Base-by-base conservation (phyloP, 2,113 vertebrate genomes). In the Oreocharis arfaki region DNA sequence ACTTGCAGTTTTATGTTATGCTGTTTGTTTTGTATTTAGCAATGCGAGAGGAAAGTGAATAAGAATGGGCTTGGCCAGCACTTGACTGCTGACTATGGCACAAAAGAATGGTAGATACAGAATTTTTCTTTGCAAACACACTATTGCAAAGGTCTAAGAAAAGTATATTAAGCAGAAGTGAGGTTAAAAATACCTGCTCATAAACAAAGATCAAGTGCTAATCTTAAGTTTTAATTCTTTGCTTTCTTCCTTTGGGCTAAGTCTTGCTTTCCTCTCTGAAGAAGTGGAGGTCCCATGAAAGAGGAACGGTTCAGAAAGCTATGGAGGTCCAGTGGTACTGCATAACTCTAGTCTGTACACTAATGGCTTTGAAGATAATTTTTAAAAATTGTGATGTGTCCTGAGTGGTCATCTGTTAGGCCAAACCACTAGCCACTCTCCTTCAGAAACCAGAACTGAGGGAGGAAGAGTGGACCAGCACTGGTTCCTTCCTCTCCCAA, bases 311-410 rank as follows among this genome's bases (percentile, higher is more conserved):
- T 89, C 69, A 68, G 73, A 77, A 86, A 44, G 49, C n/a, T 33
- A 0, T 33, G 7, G 10, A 14, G 7, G 3, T 55, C 23, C 46
- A 24, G 22, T 47, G 41, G 39, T 77, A 17, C n/a, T 35, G 10
- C 23, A 4, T 19, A 88, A 59, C 32, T 83, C 27, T 35, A 6
- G 7, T 53, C 14, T 27, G 19, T 26, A 26, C 16, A 16, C 16
- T 18, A 55, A 64, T n/a, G 47, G 11, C 39, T 89, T 85, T 55
- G 53, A 63, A 89, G n/a, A 76, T 47, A 10, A 21, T 63, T 42
- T 35, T 50, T 21, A 20, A 23, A 73, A 70, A 80, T 19, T 13
- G 4, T 63, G 59, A 47, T 3, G 6, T 32, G 20, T 80, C 35
- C 57, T 17, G 26, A 27, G 16, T 10, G 4, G 6, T 67, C 47